Evolutionary conservation across 2,888 invertebrate genomes (phyloP).

Genomic region (Archips xylosteana): DNA sequence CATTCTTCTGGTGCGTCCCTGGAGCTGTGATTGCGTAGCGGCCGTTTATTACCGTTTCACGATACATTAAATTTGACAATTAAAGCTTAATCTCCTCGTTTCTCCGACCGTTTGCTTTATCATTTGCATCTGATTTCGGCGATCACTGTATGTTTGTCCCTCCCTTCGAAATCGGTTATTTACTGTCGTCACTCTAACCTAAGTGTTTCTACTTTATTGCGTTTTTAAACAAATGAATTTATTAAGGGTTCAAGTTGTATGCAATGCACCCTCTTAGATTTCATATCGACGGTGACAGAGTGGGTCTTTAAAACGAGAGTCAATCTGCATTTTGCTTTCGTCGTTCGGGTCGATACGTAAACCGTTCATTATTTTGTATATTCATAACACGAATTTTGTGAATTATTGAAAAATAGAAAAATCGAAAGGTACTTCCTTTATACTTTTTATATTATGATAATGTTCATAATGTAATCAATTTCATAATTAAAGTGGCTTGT

Average conservation of each 20-base stretch:
- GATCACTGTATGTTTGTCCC: conserved; percentile 7
- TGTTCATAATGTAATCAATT: no score
- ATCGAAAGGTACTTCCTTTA: no score
- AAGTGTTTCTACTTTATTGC: conserved; percentile 1
- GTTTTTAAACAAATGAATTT: conserved; percentile 7
- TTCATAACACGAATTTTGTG: no score
- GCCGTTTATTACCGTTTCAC: conserved; percentile 56
- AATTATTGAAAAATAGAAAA: no score
- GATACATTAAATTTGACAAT: conserved; percentile 68
- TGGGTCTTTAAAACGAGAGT: background rate
- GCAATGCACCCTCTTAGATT: conserved; percentile 13
- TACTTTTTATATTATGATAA: no score
- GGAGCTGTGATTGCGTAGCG: conserved; percentile 39
- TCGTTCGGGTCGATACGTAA: background rate
- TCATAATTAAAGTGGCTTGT: no score
- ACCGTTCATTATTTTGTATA: background rate
- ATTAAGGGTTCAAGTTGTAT: conserved; percentile 8
- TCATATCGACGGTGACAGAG: background rate
- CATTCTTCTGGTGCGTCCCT: conserved; percentile 16
- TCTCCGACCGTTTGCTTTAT: conserved; percentile 47
- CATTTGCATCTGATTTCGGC: conserved; percentile 37
- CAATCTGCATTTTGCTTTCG: conserved; percentile 18
- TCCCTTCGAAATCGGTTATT: conserved; percentile 6
- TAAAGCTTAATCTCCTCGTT: conserved; percentile 61
- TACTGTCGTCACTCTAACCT: background rate